A percentile compares a stretch with the other conserved stretches of the same genome.
phyloP scores from a whole-genome alignment of 2,797 vertebrate species.

The Muscicapa comitata region DNA sequence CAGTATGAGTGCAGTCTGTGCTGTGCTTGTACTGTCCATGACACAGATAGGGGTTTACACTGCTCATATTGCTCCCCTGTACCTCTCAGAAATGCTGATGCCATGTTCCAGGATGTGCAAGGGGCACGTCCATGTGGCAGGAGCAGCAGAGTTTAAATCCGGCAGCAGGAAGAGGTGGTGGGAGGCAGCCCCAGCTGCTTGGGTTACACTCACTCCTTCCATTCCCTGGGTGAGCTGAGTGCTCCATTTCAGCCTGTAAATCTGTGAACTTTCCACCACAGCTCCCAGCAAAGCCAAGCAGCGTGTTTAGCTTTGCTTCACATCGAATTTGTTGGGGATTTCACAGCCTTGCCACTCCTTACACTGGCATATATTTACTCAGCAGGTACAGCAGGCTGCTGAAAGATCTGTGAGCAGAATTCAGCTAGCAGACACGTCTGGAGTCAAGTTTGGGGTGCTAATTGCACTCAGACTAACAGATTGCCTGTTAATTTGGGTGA shows the following conservation, averaged over 20 bases:
- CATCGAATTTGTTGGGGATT: not conserved
- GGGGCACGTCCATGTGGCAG: fast-evolving
- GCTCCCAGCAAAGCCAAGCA: not conserved
- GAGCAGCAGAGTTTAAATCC: fast-evolving
- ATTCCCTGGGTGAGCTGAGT: not conserved
- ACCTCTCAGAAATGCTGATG: not conserved
- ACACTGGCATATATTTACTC: not conserved
- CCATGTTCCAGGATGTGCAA: not conserved
- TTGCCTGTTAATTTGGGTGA: constrained; percentile 27
- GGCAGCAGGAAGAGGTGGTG: not conserved
- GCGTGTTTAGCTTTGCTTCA: not conserved
- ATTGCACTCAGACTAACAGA: constrained; percentile 38
- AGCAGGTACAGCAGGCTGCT: not conserved
- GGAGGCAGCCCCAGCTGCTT: not conserved
- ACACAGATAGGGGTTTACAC: not conserved
- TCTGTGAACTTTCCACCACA: not conserved
- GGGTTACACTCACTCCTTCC: not conserved
- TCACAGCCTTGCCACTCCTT: not conserved
- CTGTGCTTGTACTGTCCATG: not conserved
- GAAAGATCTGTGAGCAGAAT: not conserved
- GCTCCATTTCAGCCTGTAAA: not conserved
- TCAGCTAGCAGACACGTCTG: not conserved
- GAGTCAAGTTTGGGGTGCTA: constrained; percentile 18
- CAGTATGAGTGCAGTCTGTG: not conserved
- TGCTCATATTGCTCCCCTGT: fast-evolving